A percentile compares a stretch with the other conserved stretches of the same genome.
These are phyloP conservation scores for Ditylenchus weischeri DNA, from an alignment of 2,888 invertebrate species.

Conservation along the genomic window DNA sequence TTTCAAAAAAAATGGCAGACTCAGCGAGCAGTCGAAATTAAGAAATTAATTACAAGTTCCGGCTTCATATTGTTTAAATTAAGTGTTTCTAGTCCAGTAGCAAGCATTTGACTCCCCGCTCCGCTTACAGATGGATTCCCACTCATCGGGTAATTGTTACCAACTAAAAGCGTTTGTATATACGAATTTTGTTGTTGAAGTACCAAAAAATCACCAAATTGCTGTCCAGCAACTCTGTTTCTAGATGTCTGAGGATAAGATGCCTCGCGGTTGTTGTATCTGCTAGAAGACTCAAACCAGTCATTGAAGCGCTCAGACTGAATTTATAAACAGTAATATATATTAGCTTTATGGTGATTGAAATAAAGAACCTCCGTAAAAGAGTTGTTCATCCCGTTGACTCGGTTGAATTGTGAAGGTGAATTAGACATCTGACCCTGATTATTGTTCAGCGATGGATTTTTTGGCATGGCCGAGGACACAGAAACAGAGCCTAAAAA, in stretches of 20 bases:
- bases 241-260: neutral
- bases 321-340: neutral
- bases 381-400: neutral
- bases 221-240: neutral
- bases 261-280: neutral
- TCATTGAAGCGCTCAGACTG: slow-evolving; percentile 6
- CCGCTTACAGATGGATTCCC: neutral
- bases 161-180: neutral
- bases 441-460: neutral
- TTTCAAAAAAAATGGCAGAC: too few relatives aligned
- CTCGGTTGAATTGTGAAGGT: neutral
- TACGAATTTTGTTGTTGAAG: too few relatives aligned
- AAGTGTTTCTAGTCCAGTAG: slow-evolving; percentile 12
- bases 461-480: slow-evolving; percentile 7
- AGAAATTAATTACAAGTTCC: slow-evolving; percentile 1
- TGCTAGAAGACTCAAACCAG: neutral
- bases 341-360: too few relatives aligned
- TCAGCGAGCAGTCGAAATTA: too few relatives aligned
- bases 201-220: neutral
- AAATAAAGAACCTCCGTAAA: neutral
- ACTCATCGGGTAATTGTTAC: slow-evolving; percentile 2
- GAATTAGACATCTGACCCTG: neutral
- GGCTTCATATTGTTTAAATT: slow-evolving; percentile 15
- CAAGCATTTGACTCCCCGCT: slow-evolving; percentile 9
- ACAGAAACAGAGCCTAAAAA: neutral